Base-by-base conservation (phyloP, 2,888 invertebrate species). In the Xestoiulus laeticollis region DNA sequence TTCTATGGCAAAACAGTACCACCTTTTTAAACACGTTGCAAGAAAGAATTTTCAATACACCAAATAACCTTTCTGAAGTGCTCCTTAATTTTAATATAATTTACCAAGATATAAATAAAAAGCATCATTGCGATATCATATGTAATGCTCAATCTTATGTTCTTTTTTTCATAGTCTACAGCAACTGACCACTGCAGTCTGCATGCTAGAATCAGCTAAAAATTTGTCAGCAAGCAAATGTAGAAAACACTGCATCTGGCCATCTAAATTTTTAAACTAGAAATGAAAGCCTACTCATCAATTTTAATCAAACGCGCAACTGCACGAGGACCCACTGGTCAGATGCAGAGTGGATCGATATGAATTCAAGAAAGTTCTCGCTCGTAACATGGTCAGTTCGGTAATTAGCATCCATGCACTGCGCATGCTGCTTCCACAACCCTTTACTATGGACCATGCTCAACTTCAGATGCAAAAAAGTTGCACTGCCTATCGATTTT, bases 261-360 rank as follows among this genome's bases (percentile, higher is more conserved):
- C n/a, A 19, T 59, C 6, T 59, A 59, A 59, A 59, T 59, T 59
- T 59, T 59, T 59, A 59, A 59, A 59, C 59, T 19, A 6, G 19
- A 16, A 16, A 59, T 59, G 59, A 59, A 59, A 59, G 59, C 59
- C 14, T 59, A n/a, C n/a, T 59, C 59, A 59, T 59, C 59, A 59
- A 59, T 59, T 59, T 59, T 59, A 59, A 59, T 59, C 59, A 59
- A 59, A 59, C 59, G 59, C 59, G 59, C 59, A 59, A 59, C 59
- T 16, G 59, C 59, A n/a, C n/a, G 59, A 59, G 59, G 59, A 59
- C 59, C 59, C 19, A 59, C 14, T 59, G 59, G 59, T 59, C 59
- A 59, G 59, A 16, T 6, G 48, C 12, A n/a, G n/a, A 59, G 59
- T 59, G 59, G 59, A 59, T 59, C 59, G 59, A 59, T 59, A 59